Percentiles rank a stretch among this genome's conserved stretches.
Conservation (phyloP, 1,140 invertebrate species). For the Bombyx mandarina region DNA sequence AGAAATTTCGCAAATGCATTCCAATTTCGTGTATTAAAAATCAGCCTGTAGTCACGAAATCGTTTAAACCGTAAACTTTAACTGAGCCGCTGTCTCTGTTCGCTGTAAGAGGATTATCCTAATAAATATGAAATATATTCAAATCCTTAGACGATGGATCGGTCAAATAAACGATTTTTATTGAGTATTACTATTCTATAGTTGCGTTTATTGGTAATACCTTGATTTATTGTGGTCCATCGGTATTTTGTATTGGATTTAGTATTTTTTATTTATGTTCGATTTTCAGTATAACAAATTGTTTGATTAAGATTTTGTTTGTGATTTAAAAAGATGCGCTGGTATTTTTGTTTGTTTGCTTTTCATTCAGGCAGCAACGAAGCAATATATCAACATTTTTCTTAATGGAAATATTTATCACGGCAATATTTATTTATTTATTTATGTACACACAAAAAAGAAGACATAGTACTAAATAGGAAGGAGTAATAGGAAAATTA, state of each 20-base stretch:
- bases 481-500: too few species aligned
- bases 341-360: background rate
- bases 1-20: too few species aligned
- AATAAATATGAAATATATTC: conserved; percentile 53
- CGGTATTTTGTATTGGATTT: background rate
- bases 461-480: too few species aligned
- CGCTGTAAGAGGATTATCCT: conserved; percentile 49
- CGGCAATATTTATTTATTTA: too few species aligned
- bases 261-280: background rate
- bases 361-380: background rate
- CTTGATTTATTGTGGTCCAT: conserved; percentile 23
- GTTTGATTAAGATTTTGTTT: too few species aligned
- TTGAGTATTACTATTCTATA: conserved; percentile 24
- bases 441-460: too few species aligned
- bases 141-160: conserved; percentile 15
- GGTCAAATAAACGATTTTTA: conserved; percentile 25
- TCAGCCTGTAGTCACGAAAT: conserved; percentile 18
- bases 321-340: background rate
- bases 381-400: too few species aligned
- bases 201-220: conserved; percentile 31
- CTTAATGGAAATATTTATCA: too few species aligned
- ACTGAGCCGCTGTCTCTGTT: conserved; percentile 24
- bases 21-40: background rate
- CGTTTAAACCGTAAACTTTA: conserved; percentile 27
- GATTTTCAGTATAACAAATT: background rate